phyloP scores from a whole-genome alignment of 2,113 vertebrate species.

The Anoura caudifer region DNA sequence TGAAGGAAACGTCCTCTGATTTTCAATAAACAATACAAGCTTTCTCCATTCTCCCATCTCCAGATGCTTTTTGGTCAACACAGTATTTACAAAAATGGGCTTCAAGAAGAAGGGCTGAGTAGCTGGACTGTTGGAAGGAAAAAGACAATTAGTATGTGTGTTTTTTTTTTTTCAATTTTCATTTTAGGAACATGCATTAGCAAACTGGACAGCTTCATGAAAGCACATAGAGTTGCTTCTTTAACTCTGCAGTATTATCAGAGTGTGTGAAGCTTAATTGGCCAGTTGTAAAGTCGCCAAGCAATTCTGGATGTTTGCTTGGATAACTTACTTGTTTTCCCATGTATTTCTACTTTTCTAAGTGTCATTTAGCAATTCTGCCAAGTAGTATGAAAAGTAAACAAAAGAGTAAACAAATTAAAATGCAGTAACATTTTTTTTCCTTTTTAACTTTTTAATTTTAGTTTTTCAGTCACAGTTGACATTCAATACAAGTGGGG shows the following conservation, averaged over 20 bases:
- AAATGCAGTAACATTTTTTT: background rate
- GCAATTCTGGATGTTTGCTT: slow-evolving; percentile 64
- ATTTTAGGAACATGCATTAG: slow-evolving; percentile 59
- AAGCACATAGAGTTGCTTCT: slow-evolving; percentile 28
- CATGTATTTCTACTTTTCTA: slow-evolving; percentile 57
- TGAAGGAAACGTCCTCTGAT: slow-evolving; percentile 60
- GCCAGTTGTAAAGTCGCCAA: slow-evolving; percentile 64
- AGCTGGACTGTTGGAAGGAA: slow-evolving; percentile 49
- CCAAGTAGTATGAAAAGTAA: slow-evolving; percentile 8
- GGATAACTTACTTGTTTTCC: slow-evolving; percentile 41
- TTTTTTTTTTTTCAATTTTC: background rate
- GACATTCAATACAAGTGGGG: too few species aligned
- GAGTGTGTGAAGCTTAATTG: slow-evolving; percentile 51
- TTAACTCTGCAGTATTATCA: slow-evolving; percentile 50
- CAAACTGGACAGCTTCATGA: slow-evolving; percentile 42
- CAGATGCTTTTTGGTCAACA: slow-evolving; percentile 22
- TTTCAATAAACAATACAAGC: slow-evolving; percentile 63
- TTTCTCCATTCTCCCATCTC: slow-evolving; percentile 37
- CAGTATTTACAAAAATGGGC: slow-evolving; percentile 51
- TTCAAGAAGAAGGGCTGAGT: slow-evolving; percentile 19
- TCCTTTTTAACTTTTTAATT: too few species aligned
- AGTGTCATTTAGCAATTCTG: slow-evolving; percentile 51
- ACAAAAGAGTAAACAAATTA: slow-evolving; percentile 28
- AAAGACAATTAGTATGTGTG: slow-evolving; percentile 39
- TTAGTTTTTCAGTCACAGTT: too few species aligned